Evolutionary conservation across 2,797 vertebrate genomes (phyloP).

Genomic region (Gymnopithys bicolor): DNA sequence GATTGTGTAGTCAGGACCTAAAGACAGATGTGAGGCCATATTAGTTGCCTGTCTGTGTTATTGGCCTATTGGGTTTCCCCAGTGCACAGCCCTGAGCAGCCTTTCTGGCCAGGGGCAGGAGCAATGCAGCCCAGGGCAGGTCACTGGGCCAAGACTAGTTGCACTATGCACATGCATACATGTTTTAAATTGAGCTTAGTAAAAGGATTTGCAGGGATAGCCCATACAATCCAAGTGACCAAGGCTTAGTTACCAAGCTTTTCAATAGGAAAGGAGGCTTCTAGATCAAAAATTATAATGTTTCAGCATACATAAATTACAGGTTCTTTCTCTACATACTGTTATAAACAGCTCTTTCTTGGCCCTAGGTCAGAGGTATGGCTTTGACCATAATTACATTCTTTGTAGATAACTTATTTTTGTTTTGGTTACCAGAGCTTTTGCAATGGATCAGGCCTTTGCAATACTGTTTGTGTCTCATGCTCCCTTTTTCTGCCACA

Average conservation of each 20-base stretch:
- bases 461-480: neutral
- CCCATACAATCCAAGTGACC: neutral
- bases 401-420: slow-evolving; percentile 44
- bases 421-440: slow-evolving; percentile 6
- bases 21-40: neutral
- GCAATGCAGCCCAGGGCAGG: neutral
- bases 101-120: neutral
- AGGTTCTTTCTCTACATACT: slow-evolving; percentile 21
- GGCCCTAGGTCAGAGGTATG: slow-evolving; percentile 16
- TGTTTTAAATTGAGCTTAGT: neutral
- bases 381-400: slow-evolving; percentile 61
- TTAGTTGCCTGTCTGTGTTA: neutral
- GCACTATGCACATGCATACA: neutral
- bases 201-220: neutral
- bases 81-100: neutral
- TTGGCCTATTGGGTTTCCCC: neutral
- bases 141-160: neutral
- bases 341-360: slow-evolving; percentile 53
- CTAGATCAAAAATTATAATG: slow-evolving; percentile 51
- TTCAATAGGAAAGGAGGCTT: slow-evolving; percentile 33
- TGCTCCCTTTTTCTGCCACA: neutral
- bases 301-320: slow-evolving; percentile 48
- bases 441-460: neutral
- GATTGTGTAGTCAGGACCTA: neutral
- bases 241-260: slow-evolving; percentile 5